phyloP scores from a whole-genome alignment of 2,113 vertebrate genomes.

The Bufo gargarizans region DNA sequence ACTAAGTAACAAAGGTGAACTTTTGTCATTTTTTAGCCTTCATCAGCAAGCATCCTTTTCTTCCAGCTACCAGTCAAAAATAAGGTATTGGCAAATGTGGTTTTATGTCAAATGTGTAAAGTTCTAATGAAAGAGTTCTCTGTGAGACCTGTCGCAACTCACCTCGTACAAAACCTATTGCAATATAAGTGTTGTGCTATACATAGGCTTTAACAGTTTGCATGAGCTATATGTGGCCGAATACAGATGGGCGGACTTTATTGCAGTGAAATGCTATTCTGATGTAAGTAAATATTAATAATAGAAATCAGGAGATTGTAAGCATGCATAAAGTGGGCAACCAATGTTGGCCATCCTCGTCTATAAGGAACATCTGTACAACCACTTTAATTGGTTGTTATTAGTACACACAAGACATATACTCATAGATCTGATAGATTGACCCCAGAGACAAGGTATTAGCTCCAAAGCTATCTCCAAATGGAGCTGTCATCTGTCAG shows the following conservation, averaged over 20 bases:
- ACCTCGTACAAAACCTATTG: background rate
- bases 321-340: background rate
- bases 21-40: conserved; percentile 68
- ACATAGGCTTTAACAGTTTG: background rate
- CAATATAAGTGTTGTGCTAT: no score
- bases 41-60: conserved; percentile 74
- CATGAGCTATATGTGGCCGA: background rate
- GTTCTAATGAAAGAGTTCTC: background rate
- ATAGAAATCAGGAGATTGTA: background rate
- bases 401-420: no score
- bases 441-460: no score
- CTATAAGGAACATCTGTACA: no score
- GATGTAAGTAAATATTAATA: no score
- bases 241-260: no score
- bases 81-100: conserved; percentile 64
- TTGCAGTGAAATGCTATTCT: no score
- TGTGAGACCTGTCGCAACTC: background rate
- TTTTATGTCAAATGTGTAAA: background rate
- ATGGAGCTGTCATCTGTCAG: background rate
- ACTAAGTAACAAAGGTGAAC: conserved; percentile 30
- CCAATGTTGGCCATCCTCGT: background rate
- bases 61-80: conserved; percentile 75
- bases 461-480: no score
- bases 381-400: no score
- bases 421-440: no score